Evolutionary conservation across 2,113 vertebrate genomes (phyloP), one percentile per base, ranked within the genome.

Genomic region (Gymnorhina tibicen): DNA sequence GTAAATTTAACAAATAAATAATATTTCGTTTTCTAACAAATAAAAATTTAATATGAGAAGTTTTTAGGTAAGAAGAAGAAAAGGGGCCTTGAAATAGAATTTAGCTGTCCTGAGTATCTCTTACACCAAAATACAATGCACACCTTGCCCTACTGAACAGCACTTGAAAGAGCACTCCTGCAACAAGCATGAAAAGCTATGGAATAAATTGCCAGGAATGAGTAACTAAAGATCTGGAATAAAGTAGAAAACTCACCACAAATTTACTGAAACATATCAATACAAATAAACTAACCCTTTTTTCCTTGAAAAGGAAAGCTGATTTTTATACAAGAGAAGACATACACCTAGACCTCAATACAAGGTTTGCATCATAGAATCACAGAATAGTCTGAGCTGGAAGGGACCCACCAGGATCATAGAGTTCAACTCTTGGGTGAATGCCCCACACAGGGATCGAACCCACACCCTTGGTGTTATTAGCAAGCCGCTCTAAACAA

Each of bases 381-480:
- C 63, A 52, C 37, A 19, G 22, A 52, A 60, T 1, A 37, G 11
- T 19, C 22, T 77, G 27, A 44, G 18, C 5, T 37, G 22, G 53
- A 52, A 87, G 44, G 14, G 39, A 77, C 9, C 6, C 37, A 10
- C 4, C 21, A 50, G 52, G 16, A 58, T 35, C 9, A 35, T 0
- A 37, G 17, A 60, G 33, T 33, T 15, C 53, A 77, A 0, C 22
- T 52, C 46, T 13, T 33, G 18, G 11, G 33, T 52, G 11, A 60
- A 27, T 7, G 18, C 12, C 33, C 11, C 39, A 37, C 7, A 37
- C 0, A 0, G 27, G 46, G 17, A 37, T 37, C 1, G 0, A 77
- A 22, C 15, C 11, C 33, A 44, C 27, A 69, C 27, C 11, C 27
- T 10, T 37, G 17, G 46, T 33, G 22, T 28, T 60, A 37, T 44